These are phyloP conservation scores for Onchidella celtica DNA, from an alignment of 2,888 invertebrate species.

Conservation along the genomic window DNA sequence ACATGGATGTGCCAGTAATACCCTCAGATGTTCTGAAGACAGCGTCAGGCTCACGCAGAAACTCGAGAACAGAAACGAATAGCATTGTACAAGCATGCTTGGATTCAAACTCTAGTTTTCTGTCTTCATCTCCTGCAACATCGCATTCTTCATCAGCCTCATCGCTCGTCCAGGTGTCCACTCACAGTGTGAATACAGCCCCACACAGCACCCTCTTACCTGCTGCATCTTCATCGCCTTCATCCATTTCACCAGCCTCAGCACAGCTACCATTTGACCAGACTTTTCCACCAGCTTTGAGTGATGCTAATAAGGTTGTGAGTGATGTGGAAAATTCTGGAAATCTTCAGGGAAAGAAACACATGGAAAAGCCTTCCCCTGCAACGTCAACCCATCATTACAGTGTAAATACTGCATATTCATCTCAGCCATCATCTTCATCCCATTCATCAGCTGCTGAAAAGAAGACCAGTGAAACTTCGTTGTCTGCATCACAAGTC, in stretches of 20 bases:
- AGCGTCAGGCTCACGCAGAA: background rate
- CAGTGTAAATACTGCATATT: too few species aligned
- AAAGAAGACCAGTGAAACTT: background rate
- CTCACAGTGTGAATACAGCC: background rate
- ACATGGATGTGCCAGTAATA: conserved; percentile 76
- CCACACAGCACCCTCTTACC: too few species aligned
- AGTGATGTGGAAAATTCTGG: background rate
- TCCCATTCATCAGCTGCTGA: conserved; percentile 21
- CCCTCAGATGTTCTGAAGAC: conserved; percentile 57
- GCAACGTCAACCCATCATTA: too few species aligned
- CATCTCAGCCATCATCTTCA: background rate
- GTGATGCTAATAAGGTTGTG: background rate
- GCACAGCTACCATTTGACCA: background rate
- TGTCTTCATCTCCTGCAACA: background rate
- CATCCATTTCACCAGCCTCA: background rate
- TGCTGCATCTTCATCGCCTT: background rate
- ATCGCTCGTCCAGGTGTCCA: background rate
- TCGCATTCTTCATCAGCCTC: conserved; percentile 4
- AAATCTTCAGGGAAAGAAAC: background rate
- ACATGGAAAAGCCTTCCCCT: background rate
- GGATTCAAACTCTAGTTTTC: background rate
- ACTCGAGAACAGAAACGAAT: conserved; percentile 28
- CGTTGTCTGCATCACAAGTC: background rate
- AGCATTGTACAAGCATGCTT: background rate
- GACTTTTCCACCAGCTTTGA: conserved; percentile 17